Base-by-base conservation (phyloP, 1,140 invertebrate species). In the Tenebrio molitor region DNA sequence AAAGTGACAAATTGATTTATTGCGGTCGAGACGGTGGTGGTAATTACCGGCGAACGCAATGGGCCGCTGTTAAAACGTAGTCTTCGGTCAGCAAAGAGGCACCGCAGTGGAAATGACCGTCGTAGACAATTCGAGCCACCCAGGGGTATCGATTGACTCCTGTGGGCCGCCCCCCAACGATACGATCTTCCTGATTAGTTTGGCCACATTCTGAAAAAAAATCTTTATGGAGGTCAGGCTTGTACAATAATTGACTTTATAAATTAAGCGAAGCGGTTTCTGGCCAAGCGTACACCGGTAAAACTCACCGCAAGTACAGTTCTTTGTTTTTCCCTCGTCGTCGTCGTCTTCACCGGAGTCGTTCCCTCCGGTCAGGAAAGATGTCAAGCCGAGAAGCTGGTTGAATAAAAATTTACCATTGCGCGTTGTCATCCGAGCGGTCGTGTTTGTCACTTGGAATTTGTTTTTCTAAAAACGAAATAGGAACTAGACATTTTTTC, bases 61-160 rank as follows among this genome's bases (percentile, higher is more conserved):
- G 90, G 4, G 89, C 90, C 4, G 90, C 90, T 0, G 89, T 91
- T 50, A 91, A 81, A 36, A 91, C 86, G 78, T 89, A 90, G 77
- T 88, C 86, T 78, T 91, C 89, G 39, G 92, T 93, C 19, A 96
- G 84, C 2, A 96, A 84, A 12, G 93, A 93, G n/a, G 90, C 93
- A n/a, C 94, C 93, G 76, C 94, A 96, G 79, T 96, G 94, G 84
- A 95, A 95, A 81, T 93, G 92, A 0, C 92, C 92, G 81, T 95
- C 91, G 80, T 95, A 95, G 0, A 94, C 89, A 7, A 94, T 85
- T 63, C 93, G 86, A 1, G 92, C 94, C 77, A 95, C 87, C 94
- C 94, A 96, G 4, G 95, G 95, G 81, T 95, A 96, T 75, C 91
- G 89, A 82, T 95, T 93, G 2, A 91, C 86, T 12, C 89, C 88